These are phyloP conservation scores for Teleogryllus occipitalis DNA, from an alignment of 1,140 invertebrate species.

Conservation along the genomic window DNA sequence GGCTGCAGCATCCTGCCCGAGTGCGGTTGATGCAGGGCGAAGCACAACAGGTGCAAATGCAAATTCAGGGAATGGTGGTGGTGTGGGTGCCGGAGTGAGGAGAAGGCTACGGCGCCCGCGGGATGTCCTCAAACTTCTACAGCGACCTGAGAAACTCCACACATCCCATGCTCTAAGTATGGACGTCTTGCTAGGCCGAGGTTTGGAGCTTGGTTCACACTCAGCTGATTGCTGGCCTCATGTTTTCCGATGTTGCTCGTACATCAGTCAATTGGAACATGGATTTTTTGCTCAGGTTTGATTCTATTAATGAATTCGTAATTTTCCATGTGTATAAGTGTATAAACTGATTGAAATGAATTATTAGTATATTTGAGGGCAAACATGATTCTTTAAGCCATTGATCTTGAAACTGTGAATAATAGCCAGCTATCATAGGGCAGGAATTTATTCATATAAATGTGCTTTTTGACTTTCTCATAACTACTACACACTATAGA, in stretches of 20 bases:
- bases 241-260: conserved; percentile 80
- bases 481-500: no score
- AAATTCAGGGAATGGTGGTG: neutral
- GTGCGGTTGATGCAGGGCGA: conserved; percentile 27
- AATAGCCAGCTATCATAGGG: no score
- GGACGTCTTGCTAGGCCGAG: conserved; percentile 71
- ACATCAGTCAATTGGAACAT: conserved; percentile 82
- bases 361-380: no score
- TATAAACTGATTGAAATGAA: no score
- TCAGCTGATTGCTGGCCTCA: conserved; percentile 88
- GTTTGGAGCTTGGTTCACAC: conserved; percentile 82
- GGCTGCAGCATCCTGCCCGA: conserved; percentile 63
- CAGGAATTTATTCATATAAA: no score
- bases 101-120: conserved; percentile 13
- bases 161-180: conserved; percentile 83
- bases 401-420: no score
- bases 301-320: no score
- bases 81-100: conserved; percentile 5
- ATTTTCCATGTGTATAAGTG: no score
- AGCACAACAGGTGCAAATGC: neutral
- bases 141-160: conserved; percentile 36
- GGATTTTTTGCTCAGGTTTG: conserved; percentile 60
- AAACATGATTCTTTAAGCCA: no score
- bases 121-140: conserved; percentile 20
- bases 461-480: no score